These are phyloP conservation scores for Drosophila insularis DNA, from an alignment of 1,140 invertebrate genomes.

Conservation along the genomic window DNA sequence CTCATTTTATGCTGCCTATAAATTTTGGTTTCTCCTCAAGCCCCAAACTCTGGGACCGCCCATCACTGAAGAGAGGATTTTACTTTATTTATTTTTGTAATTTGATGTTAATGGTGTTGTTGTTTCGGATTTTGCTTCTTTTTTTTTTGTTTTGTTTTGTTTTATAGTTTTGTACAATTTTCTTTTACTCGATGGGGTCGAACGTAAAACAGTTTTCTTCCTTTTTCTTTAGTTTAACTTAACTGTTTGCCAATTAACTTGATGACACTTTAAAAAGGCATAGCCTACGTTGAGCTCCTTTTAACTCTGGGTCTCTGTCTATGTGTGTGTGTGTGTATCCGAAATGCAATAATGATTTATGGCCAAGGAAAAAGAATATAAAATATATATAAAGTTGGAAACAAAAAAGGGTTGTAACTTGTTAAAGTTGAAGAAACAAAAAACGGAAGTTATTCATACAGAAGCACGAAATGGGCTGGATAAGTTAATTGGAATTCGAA, in stretches of 20 bases:
- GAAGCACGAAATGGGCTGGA: not conserved
- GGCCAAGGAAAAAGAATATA: conserved; percentile 23
- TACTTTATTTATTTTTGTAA: conserved; percentile 70
- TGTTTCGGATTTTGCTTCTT: conserved; percentile 28
- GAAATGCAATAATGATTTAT: conserved; percentile 41
- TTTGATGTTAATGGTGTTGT: conserved; percentile 68
- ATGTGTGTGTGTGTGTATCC: not conserved
- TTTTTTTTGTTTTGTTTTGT: not conserved
- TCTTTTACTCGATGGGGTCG: conserved; percentile 14
- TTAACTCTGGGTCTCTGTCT: not conserved
- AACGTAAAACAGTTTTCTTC: conserved; percentile 17
- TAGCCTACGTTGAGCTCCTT: not conserved
- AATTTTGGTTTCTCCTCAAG: conserved; percentile 46
- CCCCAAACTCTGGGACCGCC: not conserved
- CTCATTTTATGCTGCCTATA: conserved; percentile 71
- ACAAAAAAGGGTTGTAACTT: conserved; percentile 25
- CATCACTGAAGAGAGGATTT: conserved; percentile 28
- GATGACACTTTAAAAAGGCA: conserved; percentile 46
- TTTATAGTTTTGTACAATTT: conserved; percentile 31
- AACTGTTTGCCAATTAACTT: conserved; percentile 52
- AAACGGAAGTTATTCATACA: not conserved
- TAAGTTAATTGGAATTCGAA: conserved; percentile 2
- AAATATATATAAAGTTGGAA: conserved; percentile 21
- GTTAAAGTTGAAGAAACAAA: conserved; percentile 30
- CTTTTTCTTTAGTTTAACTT: conserved; percentile 25